Evolutionary conservation across 2,797 vertebrate species (phyloP).

Genomic region (Darevskia nairensis): DNA sequence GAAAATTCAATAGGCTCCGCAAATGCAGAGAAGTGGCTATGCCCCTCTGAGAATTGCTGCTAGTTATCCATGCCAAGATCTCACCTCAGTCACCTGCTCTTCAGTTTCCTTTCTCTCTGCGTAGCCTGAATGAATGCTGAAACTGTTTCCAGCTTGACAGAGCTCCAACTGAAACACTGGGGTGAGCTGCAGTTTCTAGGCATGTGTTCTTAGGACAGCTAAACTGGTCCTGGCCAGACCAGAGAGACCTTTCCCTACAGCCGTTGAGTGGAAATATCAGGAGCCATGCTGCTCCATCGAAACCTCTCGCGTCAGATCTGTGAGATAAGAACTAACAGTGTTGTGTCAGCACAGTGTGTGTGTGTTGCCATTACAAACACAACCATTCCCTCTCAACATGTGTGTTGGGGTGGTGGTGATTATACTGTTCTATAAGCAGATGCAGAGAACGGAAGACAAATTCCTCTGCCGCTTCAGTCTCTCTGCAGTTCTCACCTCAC

Average conservation of each 20-base stretch:
- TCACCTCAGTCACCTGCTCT: conserved; percentile 24
- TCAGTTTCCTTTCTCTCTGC: background rate
- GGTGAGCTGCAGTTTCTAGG: accelerated
- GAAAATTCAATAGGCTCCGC: background rate
- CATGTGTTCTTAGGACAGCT: conserved; percentile 26
- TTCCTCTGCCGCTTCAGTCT: background rate
- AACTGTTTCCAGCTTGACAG: background rate
- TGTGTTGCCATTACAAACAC: conserved; percentile 58
- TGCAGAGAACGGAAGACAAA: background rate
- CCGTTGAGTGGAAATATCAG: background rate
- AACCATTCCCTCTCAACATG: conserved; percentile 24
- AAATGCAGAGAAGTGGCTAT: background rate
- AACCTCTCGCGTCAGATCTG: background rate
- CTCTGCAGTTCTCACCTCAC: background rate
- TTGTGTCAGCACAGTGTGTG: conserved; percentile 55
- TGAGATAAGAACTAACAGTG: background rate
- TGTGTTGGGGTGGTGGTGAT: background rate
- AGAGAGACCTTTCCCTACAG: background rate
- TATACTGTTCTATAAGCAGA: background rate
- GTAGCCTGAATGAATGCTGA: background rate
- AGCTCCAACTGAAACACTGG: background rate
- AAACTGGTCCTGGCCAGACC: conserved; percentile 45
- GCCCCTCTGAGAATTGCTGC: background rate
- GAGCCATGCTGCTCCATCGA: background rate
- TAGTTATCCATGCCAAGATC: background rate